Conservation (phyloP, 2,888 invertebrate genomes). For the Archips xylosteana region DNA sequence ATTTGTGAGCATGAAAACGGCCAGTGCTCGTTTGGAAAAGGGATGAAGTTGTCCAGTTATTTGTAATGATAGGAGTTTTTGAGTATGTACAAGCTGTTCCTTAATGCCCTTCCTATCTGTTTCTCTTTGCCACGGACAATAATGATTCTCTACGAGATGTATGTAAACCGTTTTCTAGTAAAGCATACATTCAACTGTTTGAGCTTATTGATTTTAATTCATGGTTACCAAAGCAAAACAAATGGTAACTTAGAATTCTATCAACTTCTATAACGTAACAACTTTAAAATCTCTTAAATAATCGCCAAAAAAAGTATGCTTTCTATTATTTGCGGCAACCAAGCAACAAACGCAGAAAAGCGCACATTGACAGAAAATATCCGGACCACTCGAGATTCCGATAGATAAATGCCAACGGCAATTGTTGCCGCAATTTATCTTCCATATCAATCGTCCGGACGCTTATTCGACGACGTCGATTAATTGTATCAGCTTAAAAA, state of each 20-base stretch:
- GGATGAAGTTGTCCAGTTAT: slow-evolving; percentile 19
- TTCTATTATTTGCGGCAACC: neutral
- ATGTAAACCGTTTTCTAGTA: too few relatives aligned
- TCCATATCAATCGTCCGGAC: slow-evolving; percentile 43
- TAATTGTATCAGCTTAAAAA: slow-evolving; percentile 5
- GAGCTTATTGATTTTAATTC: too few relatives aligned
- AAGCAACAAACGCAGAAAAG: neutral
- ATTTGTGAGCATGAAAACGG: slow-evolving; percentile 12
- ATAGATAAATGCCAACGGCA: slow-evolving; percentile 54
- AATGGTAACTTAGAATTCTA: too few relatives aligned
- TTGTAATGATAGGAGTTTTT: slow-evolving; percentile 21
- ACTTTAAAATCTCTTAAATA: too few relatives aligned
- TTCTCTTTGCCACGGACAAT: neutral
- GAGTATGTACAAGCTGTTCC: slow-evolving; percentile 7
- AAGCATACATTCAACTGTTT: too few relatives aligned
- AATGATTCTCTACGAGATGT: too few relatives aligned
- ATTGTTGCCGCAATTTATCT: slow-evolving; percentile 53
- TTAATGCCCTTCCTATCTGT: neutral
- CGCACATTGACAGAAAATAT: slow-evolving; percentile 47
- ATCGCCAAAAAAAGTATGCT: neutral
- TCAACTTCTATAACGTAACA: too few relatives aligned
- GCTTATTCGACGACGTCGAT: slow-evolving; percentile 34
- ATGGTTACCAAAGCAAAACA: too few relatives aligned
- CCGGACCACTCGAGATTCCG: slow-evolving; percentile 51
- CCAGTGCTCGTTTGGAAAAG: slow-evolving; percentile 11